Evolutionary conservation across 2,113 vertebrate species (phyloP), one percentile per base, ranked within the genome.

Genomic region (Pithys albifrons): DNA sequence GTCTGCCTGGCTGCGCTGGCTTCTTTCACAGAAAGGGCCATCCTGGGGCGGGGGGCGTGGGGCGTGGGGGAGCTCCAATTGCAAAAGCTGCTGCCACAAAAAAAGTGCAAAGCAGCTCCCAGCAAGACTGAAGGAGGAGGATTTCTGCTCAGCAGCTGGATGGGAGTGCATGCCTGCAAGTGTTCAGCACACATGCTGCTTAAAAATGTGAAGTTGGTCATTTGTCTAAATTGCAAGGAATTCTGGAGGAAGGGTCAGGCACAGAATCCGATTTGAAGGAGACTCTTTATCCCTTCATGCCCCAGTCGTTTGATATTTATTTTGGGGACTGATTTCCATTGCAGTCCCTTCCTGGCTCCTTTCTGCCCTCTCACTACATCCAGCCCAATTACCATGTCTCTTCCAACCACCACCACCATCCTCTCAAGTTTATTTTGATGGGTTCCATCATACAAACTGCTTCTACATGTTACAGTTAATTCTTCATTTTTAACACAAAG

Each of bases 121-220:
- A 52, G 62, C 31, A 72, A 90, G 84, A 20, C 41, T 6, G 2
- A 54, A 93, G 93, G 37, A 48, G 0, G 4, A 64, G 75, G 80
- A 62, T 77, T 96, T 74, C 79, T 93, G 89, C 83, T 84, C 62
- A 62, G 93, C 88, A 92, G 83, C 85, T 89, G 88, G 85, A 92
- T 19, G 58, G 90, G 57, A 92, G 84, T 1, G 0, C 9, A 3
- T 6, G 92, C 83, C 84, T 87, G 89, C 86, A 89, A 92, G 73
- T 31, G 91, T 41, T 80, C 59, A 48, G 73, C 83, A 89, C 92
- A 86, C 84, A 84, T 73, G 59, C 52, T 86, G 65, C 91, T 91
- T 92, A 57, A 73, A 88, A 80, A 67, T 54, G n/a, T 73, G 64
- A 57, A 81, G 81, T 3, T 82, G 61, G 84, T 49, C 55, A 70